phyloP scores from a whole-genome alignment of 1,140 invertebrate genomes.

The Tyrophagus putrescentiae region DNA sequence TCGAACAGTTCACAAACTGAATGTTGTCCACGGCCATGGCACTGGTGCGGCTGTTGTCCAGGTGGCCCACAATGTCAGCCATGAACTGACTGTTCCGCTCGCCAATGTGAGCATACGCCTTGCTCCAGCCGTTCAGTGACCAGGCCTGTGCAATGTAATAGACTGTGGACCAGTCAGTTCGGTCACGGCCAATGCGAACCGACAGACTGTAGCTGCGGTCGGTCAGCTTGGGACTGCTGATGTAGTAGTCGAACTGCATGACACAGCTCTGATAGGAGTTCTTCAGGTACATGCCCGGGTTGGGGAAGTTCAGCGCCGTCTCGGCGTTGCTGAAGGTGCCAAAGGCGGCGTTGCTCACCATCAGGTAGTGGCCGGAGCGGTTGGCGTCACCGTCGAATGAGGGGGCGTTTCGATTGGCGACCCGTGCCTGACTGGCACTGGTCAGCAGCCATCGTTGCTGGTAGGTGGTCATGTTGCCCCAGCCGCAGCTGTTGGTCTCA shows the following conservation, averaged over 20 bases:
- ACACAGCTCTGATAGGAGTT: conserved; percentile 19
- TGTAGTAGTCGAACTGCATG: conserved; percentile 23
- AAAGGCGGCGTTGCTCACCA: conserved; percentile 19
- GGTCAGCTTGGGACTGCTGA: not conserved
- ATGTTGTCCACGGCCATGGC: conserved; percentile 36
- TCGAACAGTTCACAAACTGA: conserved; percentile 28
- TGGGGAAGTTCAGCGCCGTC: not conserved
- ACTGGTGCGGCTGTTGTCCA: conserved; percentile 19
- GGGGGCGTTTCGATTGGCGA: not conserved
- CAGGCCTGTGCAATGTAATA: not conserved
- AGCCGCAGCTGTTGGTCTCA: conserved; percentile 23
- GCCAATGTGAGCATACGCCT: conserved; percentile 22
- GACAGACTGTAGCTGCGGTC: not conserved
- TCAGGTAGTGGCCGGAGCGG: conserved; percentile 1
- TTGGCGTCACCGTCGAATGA: conserved; percentile 8
- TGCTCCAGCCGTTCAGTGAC: conserved; percentile 20
- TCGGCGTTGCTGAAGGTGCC: conserved; percentile 9
- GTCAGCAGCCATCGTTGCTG: not conserved
- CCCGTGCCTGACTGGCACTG: not conserved
- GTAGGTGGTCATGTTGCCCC: not conserved
- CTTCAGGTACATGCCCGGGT: conserved; percentile 14
- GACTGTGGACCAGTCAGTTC: not conserved
- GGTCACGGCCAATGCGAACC: conserved; percentile 18
- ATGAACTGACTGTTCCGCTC: conserved; percentile 16
- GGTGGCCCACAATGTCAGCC: conserved; percentile 12